Conservation (phyloP, 2,888 invertebrate species). For the Drosophila paranaensis region DNA sequence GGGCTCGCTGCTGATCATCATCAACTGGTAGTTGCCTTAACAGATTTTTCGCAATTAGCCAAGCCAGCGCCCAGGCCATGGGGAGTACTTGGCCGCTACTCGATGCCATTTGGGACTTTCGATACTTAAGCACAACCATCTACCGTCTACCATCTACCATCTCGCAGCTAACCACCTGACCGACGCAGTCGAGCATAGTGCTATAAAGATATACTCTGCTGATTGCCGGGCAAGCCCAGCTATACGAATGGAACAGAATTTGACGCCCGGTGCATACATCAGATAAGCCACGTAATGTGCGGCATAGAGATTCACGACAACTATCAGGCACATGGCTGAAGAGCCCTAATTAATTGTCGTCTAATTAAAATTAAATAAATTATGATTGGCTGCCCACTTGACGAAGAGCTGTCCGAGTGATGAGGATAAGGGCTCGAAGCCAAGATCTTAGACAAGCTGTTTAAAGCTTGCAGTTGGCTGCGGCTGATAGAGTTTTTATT, state of each 20-base stretch:
- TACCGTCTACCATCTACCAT: no score
- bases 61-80: constrained; percentile 44
- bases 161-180: neutral
- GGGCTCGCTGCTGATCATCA: constrained; percentile 37
- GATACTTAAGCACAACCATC: constrained; percentile 28
- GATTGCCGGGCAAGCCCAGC: constrained; percentile 39
- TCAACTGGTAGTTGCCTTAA: constrained; percentile 68
- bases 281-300: constrained; percentile 43
- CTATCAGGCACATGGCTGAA: constrained; percentile 12
- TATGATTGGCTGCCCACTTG: neutral
- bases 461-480: neutral
- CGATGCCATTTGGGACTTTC: constrained; percentile 49
- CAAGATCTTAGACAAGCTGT: no score
- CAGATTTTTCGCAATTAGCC: constrained; percentile 79
- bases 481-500: neutral
- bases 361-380: constrained; percentile 5
- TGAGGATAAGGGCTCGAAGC: neutral
- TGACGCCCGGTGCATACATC: constrained; percentile 65
- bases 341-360: constrained; percentile 26
- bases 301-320: constrained; percentile 10
- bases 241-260: constrained; percentile 72
- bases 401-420: constrained; percentile 3
- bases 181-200: constrained; percentile 63
- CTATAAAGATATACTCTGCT: constrained; percentile 62
- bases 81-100: constrained; percentile 51